phyloP scores from a whole-genome alignment of 2,113 vertebrate species.

The Chlamydotis undulata region DNA sequence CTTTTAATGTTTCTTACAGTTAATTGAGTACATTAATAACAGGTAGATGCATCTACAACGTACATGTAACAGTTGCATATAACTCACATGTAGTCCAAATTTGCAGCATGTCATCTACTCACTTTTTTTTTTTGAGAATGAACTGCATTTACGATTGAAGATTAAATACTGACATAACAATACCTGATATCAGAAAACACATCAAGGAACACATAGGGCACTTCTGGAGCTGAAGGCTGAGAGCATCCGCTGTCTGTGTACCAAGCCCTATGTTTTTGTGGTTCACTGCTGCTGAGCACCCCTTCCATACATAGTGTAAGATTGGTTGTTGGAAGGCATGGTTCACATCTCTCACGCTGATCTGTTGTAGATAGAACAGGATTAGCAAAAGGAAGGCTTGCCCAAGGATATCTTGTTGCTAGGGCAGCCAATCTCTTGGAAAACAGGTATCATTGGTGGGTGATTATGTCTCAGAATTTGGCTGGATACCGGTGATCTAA shows the following conservation, averaged over 20 bases:
- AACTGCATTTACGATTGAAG: background rate
- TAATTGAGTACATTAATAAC: background rate
- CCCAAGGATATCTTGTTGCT: background rate
- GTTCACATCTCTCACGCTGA: background rate
- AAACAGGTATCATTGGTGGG: fast-evolving
- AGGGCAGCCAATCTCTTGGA: background rate
- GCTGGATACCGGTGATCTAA: background rate
- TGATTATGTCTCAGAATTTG: background rate
- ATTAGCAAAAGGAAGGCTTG: background rate
- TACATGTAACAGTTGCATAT: background rate
- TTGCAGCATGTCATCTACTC: background rate
- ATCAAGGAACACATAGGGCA: background rate
- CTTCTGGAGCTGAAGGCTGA: background rate
- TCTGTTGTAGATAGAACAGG: background rate
- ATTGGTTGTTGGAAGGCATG: background rate
- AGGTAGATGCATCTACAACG: background rate
- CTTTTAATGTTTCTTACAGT: background rate
- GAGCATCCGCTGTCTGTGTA: background rate
- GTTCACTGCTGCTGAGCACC: background rate
- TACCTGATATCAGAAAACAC: background rate
- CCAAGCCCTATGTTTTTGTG: background rate
- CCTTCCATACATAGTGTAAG: background rate
- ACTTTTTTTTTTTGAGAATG: background rate
- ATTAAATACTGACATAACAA: background rate
- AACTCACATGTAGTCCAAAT: background rate